These are phyloP conservation scores for Montipora capitata DNA, from an alignment of 92 coral and sea anemone genomes.

Conservation along the genomic window DNA sequence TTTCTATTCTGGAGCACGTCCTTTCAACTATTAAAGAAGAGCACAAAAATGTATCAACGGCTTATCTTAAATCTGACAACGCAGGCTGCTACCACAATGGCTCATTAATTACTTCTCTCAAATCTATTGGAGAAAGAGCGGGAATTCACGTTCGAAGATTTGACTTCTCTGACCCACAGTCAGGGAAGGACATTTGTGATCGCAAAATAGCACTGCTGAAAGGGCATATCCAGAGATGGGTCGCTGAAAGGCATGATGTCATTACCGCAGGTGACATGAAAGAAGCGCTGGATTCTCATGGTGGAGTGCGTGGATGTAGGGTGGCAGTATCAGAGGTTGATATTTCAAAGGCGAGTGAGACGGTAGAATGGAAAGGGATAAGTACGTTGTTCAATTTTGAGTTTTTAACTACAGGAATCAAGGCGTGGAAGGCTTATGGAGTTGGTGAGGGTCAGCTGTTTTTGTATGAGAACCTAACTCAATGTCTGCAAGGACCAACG, in stretches of 20 bases:
- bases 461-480: too few species aligned
- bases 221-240: slow-evolving; percentile 69
- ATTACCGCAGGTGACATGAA: slow-evolving; percentile 70
- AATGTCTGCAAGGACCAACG: too few species aligned
- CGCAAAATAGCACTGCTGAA: slow-evolving; percentile 77
- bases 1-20: slow-evolving; percentile 33
- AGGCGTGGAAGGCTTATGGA: too few species aligned
- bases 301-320: slow-evolving; percentile 43
- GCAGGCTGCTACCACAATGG: slow-evolving; percentile 73
- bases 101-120: slow-evolving; percentile 46
- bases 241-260: slow-evolving; percentile 34
- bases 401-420: too few species aligned
- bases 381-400: too few species aligned
- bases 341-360: too few species aligned
- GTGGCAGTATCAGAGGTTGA: too few species aligned
- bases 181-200: slow-evolving; percentile 39
- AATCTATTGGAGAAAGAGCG: slow-evolving; percentile 43
- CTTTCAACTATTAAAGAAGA: slow-evolving; percentile 44
- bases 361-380: too few species aligned
- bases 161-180: slow-evolving; percentile 71
- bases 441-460: too few species aligned
- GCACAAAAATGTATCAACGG: slow-evolving; percentile 25
- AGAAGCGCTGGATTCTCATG: slow-evolving; percentile 73
- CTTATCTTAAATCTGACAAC: not conserved
- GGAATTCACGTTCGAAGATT: slow-evolving; percentile 56